These are phyloP conservation scores for Oreotragus oreotragus DNA, from an alignment of 2,113 vertebrate genomes.

Conservation along the genomic window DNA sequence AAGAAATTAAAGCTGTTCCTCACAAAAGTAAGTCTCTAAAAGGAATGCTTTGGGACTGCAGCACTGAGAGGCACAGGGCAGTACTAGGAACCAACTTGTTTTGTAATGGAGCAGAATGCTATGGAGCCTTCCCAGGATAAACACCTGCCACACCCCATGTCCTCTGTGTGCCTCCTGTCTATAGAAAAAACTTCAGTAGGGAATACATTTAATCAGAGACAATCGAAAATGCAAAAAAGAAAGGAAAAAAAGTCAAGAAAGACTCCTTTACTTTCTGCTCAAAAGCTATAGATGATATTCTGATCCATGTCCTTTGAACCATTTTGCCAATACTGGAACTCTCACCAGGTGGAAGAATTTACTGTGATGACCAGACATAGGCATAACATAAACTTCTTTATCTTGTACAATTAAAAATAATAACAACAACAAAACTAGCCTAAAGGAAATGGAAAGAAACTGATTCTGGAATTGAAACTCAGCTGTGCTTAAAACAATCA, in stretches of 20 bases:
- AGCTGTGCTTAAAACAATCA: not conserved
- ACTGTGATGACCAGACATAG: not conserved
- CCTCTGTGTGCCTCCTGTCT: not conserved
- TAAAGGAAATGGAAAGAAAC: not conserved
- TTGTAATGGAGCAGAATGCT: not conserved
- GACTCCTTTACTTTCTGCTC: not conserved
- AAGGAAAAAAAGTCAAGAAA: not conserved
- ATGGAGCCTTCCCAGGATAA: not conserved
- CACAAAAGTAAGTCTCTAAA: not conserved
- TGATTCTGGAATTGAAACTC: not conserved
- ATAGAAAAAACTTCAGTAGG: not conserved
- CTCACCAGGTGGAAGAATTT: not conserved
- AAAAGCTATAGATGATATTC: not conserved
- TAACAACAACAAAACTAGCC: not conserved
- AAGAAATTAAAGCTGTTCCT: not conserved
- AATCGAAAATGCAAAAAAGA: not conserved
- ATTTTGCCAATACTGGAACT: not conserved
- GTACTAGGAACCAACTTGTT: fast-evolving
- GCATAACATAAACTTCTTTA: not conserved
- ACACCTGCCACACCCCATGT: not conserved
- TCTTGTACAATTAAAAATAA: not conserved
- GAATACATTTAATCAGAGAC: not conserved
- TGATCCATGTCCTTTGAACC: not conserved
- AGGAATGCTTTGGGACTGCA: not conserved
- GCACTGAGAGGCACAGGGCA: not conserved